Base-by-base conservation (phyloP, 2,797 vertebrate species). In the Sebastolobus alascanus region DNA sequence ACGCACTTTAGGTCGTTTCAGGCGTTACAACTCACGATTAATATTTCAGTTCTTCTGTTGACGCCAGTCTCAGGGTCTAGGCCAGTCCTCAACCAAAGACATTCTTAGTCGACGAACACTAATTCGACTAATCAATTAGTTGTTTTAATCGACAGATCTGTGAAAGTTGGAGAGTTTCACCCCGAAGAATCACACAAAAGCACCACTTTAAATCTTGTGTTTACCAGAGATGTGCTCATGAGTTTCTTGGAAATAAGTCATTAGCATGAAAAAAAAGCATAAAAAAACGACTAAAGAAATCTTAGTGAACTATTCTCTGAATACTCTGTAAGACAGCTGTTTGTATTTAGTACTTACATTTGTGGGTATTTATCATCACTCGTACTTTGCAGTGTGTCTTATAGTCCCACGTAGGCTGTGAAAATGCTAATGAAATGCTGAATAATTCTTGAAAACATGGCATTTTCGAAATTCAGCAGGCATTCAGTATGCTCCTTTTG, bases 371-470 rank as follows among this genome's bases (percentile, higher is more conserved):
- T 16, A 74, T 38, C 16, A 60, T 8, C 25, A 63, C 29, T 33
- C n/a, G 14, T 4, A 35, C 25, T 69, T 27, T 50, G 25, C 40
- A 22, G 13, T 25, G 4, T n/a, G 20, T 70, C 7, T 64, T 33
- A 50, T 1, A 54, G 20, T 33, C 3, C 43, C 1, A 37, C 6
- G 9, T 27, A 60, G 20, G 50, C 33, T 63, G 65, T 22, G 16
- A 56, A 81, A 82, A 82, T 66, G 68, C 33, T 46, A 38, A 25
- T 65, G 43, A 66, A 40, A 78, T 55, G 61, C 58, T 56, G 27
- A 65, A 66, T 11, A 37, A 25, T 59, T 64, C 16, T 29, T 33
- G 16, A 73, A 77, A 73, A 52, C 31, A 46, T 60, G 22, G 33
- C 52, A 68, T 65, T 77, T 82, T 60, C 4, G 70, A 68, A 61